Percentiles rank a stretch among this genome's conserved stretches.
Evolutionary conservation across 2,888 invertebrate species (phyloP).

Genomic region (Cetonia aurata): DNA sequence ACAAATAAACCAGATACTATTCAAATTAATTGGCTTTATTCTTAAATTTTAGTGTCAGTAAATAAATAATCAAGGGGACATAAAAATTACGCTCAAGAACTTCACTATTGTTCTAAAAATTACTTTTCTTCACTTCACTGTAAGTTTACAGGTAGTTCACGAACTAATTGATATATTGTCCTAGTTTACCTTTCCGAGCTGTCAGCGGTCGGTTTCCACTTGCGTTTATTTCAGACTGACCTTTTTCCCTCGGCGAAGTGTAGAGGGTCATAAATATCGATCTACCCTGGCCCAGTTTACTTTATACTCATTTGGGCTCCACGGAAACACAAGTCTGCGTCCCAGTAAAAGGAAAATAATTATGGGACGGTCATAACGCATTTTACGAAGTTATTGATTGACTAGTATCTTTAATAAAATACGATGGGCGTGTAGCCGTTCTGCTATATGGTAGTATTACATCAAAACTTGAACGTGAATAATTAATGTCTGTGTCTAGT

Average conservation of each 20-base stretch:
- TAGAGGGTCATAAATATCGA: constrained; percentile 37
- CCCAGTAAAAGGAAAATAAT: constrained; percentile 14
- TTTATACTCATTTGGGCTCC: constrained; percentile 27
- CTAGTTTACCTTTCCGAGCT: constrained; percentile 23
- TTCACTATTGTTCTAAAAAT: neutral
- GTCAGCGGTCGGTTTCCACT: constrained; percentile 32
- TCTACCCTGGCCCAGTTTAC: constrained; percentile 32
- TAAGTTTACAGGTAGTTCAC: constrained; percentile 32
- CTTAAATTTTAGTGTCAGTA: neutral
- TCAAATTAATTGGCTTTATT: no score
- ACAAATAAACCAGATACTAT: no score
- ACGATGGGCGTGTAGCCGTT: no score
- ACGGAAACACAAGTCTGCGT: constrained; percentile 20
- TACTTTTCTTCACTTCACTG: constrained; percentile 1
- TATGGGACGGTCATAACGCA: neutral
- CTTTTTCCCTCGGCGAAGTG: constrained; percentile 28
- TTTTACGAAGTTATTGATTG: no score
- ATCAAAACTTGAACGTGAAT: no score
- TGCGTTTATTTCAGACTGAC: constrained; percentile 38
- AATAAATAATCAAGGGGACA: neutral
- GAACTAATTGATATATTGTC: constrained; percentile 38
- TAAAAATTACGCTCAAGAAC: neutral
- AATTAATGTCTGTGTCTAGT: no score
- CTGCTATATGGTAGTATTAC: no score
- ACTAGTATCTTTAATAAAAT: no score